These are phyloP conservation scores for Cynocephalus volans DNA, from an alignment of 2,113 vertebrate species.

Conservation along the genomic window DNA sequence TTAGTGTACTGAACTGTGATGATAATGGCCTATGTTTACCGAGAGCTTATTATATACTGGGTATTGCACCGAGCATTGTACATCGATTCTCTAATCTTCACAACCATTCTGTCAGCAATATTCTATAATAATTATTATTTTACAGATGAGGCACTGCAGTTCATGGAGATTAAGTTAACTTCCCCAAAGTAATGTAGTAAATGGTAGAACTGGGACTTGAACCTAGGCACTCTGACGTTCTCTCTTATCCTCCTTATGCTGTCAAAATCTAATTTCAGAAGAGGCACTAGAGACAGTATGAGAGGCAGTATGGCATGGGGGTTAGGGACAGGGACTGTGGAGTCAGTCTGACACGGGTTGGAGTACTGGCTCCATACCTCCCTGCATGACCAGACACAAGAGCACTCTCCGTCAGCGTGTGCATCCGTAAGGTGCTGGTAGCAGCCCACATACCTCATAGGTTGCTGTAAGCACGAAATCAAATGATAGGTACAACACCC, in stretches of 20 bases:
- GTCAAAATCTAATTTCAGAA: not conserved
- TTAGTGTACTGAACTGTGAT: not conserved
- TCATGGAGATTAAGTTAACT: not conserved
- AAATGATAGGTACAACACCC: not conserved
- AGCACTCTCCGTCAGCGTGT: too few species aligned
- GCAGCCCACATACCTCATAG: not conserved
- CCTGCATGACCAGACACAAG: not conserved
- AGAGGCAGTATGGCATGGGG: not conserved
- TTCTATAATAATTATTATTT: not conserved
- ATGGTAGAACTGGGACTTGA: not conserved
- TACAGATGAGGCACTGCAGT: not conserved
- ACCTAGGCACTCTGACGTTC: not conserved
- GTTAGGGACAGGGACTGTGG: not conserved
- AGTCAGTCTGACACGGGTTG: not conserved
- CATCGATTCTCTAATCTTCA: not conserved
- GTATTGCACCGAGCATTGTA: not conserved
- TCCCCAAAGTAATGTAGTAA: not conserved
- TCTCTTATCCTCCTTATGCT: not conserved
- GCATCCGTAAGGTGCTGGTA: not conserved
- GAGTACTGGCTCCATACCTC: not conserved
- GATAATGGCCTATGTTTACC: not conserved
- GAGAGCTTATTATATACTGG: not conserved
- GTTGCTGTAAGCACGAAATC: not conserved
- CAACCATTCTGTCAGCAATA: not conserved
- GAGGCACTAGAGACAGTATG: not conserved